Percentiles rank a stretch among this genome's conserved stretches.
Evolutionary conservation across 1,140 invertebrate species (phyloP).

Genomic region (Geopemphigus sp.): DNA sequence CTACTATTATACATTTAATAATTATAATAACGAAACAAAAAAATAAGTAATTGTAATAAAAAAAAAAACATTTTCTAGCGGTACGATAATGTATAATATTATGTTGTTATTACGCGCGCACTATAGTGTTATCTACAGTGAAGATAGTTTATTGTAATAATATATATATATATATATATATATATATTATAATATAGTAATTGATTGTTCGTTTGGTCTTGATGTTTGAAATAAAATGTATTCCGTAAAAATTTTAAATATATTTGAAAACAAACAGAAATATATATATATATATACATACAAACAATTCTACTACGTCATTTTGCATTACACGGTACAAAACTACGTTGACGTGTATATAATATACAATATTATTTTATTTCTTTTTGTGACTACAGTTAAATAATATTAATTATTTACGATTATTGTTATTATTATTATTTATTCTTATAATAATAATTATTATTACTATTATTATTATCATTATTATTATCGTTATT

Average conservation of each 20-base stretch:
- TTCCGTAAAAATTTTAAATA: neutral
- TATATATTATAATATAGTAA: constrained; percentile 12
- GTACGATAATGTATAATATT: neutral
- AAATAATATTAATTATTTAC: constrained; percentile 21
- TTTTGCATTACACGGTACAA: neutral
- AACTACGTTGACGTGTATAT: neutral
- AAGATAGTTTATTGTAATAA: constrained; percentile 16
- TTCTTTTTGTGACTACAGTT: constrained; percentile 27
- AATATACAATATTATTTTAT: constrained; percentile 30
- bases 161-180: neutral
- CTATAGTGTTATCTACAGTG: neutral
- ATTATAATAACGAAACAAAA: neutral
- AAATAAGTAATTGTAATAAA: neutral
- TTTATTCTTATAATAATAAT: neutral
- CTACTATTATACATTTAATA: neutral
- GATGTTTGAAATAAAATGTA: constrained; percentile 24
- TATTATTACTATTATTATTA: neutral
- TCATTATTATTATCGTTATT: neutral
- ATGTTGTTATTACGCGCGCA: neutral
- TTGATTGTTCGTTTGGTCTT: constrained; percentile 25
- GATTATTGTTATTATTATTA: constrained; percentile 11
- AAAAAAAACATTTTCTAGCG: constrained; percentile 10
- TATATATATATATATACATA: too few relatives aligned
- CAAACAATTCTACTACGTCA: neutral
- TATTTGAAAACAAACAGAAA: neutral